These are phyloP conservation scores for Trinectes maculatus DNA, from an alignment of 2,113 vertebrate genomes.

Conservation along the genomic window DNA sequence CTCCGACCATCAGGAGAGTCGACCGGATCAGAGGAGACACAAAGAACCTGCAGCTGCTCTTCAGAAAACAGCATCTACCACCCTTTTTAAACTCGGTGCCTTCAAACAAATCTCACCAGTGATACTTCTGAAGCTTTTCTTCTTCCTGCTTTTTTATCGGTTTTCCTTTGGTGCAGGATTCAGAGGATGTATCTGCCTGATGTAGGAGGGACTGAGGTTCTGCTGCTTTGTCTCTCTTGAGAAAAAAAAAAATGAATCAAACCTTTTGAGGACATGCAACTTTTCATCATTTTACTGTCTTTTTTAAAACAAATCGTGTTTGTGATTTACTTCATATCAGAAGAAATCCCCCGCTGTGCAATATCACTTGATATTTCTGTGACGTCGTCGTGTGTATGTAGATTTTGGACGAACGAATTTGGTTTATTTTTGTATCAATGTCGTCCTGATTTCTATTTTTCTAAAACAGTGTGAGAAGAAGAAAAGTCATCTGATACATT, in stretches of 20 bases:
- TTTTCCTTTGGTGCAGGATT: conserved; percentile 24
- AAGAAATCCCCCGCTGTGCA: conserved; percentile 75
- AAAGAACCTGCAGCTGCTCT: conserved; percentile 42
- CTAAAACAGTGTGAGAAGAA: conserved; percentile 58
- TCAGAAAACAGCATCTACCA: conserved; percentile 36
- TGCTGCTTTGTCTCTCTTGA: conserved; percentile 41
- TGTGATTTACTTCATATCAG: conserved; percentile 62
- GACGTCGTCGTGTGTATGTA: conserved; percentile 67
- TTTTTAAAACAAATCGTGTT: conserved; percentile 46
- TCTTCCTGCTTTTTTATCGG: background rate
- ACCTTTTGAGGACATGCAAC: conserved; percentile 30
- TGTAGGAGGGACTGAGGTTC: conserved; percentile 46
- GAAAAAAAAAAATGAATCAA: background rate
- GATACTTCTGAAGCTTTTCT: conserved; percentile 43
- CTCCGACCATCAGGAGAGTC: conserved; percentile 56
- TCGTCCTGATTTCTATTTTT: conserved; percentile 83
- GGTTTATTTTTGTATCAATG: conserved; percentile 80
- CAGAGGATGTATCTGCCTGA: conserved; percentile 31
- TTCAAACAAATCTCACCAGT: conserved; percentile 69
- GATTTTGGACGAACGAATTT: conserved; percentile 65
- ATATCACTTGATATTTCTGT: conserved; percentile 67
- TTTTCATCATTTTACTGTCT: conserved; percentile 34
- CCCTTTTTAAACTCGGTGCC: conserved; percentile 75
- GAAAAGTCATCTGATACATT: conserved; percentile 7
- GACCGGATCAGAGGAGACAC: conserved; percentile 3